Evolutionary conservation across 1,140 invertebrate species (phyloP).

Genomic region (Papilio xuthus): DNA sequence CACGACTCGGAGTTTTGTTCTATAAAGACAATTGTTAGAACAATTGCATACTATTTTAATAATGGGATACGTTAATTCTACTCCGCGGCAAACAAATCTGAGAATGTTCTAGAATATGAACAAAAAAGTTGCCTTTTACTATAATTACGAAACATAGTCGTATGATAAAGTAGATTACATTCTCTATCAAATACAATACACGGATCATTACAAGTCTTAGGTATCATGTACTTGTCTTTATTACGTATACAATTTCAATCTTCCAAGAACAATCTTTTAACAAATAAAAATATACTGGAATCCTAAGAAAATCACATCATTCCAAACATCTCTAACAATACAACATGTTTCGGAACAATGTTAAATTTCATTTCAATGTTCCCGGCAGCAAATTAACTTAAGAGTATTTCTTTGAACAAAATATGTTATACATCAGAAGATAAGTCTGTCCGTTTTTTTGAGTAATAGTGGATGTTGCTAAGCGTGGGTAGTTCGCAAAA

Average conservation of each 20-base stretch:
- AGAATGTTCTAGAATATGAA: no score
- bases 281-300: background rate
- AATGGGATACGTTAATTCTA: no score
- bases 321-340: background rate
- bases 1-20: background rate
- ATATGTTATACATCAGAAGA: slow-evolving; percentile 7
- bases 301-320: background rate
- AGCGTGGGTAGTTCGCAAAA: slow-evolving; percentile 55
- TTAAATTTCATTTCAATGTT: slow-evolving; percentile 14
- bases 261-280: background rate
- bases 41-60: background rate
- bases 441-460: slow-evolving; percentile 31
- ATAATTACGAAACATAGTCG: no score
- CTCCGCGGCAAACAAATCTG: no score
- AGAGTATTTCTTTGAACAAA: slow-evolving; percentile 5
- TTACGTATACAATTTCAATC: background rate
- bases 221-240: no score
- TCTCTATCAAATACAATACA: background rate
- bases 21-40: background rate
- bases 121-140: no score
- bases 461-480: slow-evolving; percentile 54
- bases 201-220: background rate
- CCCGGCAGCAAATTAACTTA: slow-evolving; percentile 9
- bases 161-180: no score
- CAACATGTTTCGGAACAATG: background rate